These are phyloP conservation scores for Thyatira batis DNA, from an alignment of 2,888 invertebrate genomes.

Conservation along the genomic window DNA sequence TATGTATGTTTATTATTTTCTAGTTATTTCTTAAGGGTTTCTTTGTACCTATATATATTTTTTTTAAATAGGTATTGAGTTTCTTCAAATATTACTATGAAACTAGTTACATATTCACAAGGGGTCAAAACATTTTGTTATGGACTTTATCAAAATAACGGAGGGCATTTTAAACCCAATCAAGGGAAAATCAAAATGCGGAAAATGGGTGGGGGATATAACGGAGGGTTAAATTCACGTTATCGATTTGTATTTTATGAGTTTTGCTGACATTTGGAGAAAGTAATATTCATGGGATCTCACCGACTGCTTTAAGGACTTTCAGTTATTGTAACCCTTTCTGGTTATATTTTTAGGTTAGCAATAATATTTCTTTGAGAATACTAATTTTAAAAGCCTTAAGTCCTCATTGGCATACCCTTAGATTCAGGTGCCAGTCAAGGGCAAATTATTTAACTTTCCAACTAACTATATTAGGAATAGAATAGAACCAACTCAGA, in stretches of 20 bases:
- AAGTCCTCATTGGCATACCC: too few relatives aligned
- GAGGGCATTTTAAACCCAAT: slow-evolving; percentile 79
- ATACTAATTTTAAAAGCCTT: too few relatives aligned
- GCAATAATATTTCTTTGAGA: neutral
- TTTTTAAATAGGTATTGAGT: slow-evolving; percentile 6
- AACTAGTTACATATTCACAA: slow-evolving; percentile 53
- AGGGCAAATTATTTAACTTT: too few relatives aligned
- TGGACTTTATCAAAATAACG: slow-evolving; percentile 69
- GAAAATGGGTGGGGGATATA: slow-evolving; percentile 74
- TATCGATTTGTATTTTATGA: slow-evolving; percentile 79
- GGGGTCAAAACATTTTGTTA: slow-evolving; percentile 60
- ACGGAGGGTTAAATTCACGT: slow-evolving; percentile 77
- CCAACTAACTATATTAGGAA: too few relatives aligned
- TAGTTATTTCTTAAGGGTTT: too few relatives aligned
- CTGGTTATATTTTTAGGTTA: neutral
- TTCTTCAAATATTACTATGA: slow-evolving; percentile 31
- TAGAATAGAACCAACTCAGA: too few relatives aligned
- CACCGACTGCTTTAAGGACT: neutral
- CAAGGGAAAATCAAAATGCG: slow-evolving; percentile 80
- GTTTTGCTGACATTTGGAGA: slow-evolving; percentile 67
- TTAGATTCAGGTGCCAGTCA: too few relatives aligned
- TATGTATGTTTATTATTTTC: too few relatives aligned
- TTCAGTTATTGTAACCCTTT: neutral
- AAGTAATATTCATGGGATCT: slow-evolving; percentile 3
- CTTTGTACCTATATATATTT: too few relatives aligned